phyloP scores from a whole-genome alignment of 1,140 invertebrate genomes.

The Phocides pigmalion region DNA sequence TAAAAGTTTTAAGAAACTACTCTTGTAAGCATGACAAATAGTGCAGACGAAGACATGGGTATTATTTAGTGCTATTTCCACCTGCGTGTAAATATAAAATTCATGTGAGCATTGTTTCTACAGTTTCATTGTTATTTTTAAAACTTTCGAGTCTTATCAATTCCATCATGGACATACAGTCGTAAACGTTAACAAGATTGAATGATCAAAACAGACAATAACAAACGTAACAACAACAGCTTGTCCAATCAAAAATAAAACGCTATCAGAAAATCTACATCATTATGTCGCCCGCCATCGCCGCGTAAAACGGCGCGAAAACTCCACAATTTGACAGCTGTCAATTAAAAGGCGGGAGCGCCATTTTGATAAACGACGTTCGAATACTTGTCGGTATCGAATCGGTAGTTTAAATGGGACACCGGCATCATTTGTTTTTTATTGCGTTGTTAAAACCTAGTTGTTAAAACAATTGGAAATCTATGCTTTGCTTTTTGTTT shows the following conservation, averaged over 20 bases:
- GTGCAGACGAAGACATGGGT: too few relatives aligned
- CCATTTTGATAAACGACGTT: constrained; percentile 63
- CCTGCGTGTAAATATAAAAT: too few relatives aligned
- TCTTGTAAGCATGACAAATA: too few relatives aligned
- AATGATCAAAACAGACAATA: constrained; percentile 25
- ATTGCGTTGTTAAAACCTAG: constrained; percentile 35
- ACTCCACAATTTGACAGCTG: constrained; percentile 71
- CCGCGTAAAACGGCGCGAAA: constrained; percentile 65
- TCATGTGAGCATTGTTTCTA: too few relatives aligned
- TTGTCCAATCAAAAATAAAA: constrained; percentile 42
- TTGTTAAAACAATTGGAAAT: too few relatives aligned
- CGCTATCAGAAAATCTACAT: constrained; percentile 61
- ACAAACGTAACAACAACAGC: constrained; percentile 32
- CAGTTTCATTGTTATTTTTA: background rate
- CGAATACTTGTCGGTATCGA: constrained; percentile 50
- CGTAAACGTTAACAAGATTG: constrained; percentile 24
- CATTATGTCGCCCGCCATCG: constrained; percentile 54
- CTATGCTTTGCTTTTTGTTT: too few relatives aligned
- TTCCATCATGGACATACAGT: constrained; percentile 5
- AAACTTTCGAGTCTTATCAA: background rate
- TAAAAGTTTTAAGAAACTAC: too few relatives aligned
- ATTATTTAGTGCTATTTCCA: too few relatives aligned
- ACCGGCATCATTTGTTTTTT: constrained; percentile 35
- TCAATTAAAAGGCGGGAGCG: constrained; percentile 67
- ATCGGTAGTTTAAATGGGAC: constrained; percentile 38